A percentile compares a stretch with the other conserved stretches of the same genome.
These are phyloP conservation scores for Cheilinus undulatus DNA, from an alignment of 2,113 vertebrate species.

Conservation along the genomic window DNA sequence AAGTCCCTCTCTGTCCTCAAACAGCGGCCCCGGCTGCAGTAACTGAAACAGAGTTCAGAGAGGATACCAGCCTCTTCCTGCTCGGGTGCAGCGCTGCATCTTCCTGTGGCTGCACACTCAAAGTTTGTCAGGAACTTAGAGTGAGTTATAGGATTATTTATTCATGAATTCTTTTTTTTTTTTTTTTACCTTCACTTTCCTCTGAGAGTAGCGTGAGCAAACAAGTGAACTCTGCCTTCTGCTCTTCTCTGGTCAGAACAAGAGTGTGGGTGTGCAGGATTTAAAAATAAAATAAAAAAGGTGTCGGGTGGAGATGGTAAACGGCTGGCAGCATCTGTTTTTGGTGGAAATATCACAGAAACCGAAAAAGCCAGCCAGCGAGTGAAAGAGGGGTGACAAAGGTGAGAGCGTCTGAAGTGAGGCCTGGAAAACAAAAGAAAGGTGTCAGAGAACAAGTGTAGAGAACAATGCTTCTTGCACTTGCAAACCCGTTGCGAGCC, in stretches of 20 bases:
- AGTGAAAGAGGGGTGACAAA: constrained; percentile 50
- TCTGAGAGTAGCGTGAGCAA: not conserved
- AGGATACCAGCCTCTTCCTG: constrained; percentile 65
- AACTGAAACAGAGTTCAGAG: constrained; percentile 74
- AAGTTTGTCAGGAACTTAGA: constrained; percentile 35
- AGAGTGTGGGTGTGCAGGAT: constrained; percentile 38
- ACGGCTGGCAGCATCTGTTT: constrained; percentile 34
- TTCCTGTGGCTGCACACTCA: constrained; percentile 64
- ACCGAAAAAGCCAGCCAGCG: constrained; percentile 39
- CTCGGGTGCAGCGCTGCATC: constrained; percentile 60
- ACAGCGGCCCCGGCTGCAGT: constrained; percentile 47
- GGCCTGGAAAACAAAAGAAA: constrained; percentile 58
- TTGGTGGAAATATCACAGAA: constrained; percentile 44
- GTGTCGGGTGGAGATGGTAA: constrained; percentile 43
- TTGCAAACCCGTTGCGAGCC: constrained; percentile 69
- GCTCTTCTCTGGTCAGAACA: constrained; percentile 37
- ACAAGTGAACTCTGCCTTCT: constrained; percentile 23
- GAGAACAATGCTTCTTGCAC: constrained; percentile 67
- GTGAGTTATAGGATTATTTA: constrained; percentile 1
- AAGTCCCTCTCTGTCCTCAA: constrained; percentile 72
- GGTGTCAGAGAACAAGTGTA: constrained; percentile 70
- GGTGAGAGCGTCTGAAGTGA: constrained; percentile 46
- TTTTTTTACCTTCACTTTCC: constrained; percentile 27
- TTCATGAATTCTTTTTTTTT: not conserved
- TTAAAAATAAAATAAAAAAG: not conserved